phyloP scores from a whole-genome alignment of 2,888 invertebrate genomes.

The Petrolisthes manimaculis region DNA sequence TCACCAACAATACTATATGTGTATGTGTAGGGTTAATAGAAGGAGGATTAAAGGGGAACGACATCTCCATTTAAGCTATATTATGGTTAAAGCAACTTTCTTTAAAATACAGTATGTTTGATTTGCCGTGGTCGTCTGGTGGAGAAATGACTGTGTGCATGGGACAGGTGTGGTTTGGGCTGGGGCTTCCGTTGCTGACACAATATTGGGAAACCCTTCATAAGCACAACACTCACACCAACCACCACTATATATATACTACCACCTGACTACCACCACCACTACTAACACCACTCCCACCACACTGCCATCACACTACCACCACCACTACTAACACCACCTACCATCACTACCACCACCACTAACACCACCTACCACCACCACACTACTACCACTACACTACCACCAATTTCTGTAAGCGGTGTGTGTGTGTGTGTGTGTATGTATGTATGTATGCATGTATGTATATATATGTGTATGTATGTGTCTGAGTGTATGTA shows the following conservation, averaged over 20 bases:
- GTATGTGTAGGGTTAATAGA: too few species aligned
- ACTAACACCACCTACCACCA: not conserved
- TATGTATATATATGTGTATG: not conserved
- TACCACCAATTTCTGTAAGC: not conserved
- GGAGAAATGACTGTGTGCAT: too few species aligned
- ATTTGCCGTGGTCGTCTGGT: too few species aligned
- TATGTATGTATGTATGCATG: slow-evolving; percentile 5
- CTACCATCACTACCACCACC: not conserved
- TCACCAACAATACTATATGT: too few species aligned
- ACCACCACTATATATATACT: not conserved
- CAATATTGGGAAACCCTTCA: not conserved
- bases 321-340: slow-evolving; percentile 20
- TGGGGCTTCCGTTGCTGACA: not conserved
- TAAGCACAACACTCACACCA: not conserved
- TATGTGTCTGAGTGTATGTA: not conserved
- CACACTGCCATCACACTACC: not conserved
- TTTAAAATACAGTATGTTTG: too few species aligned
- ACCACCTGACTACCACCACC: not conserved
- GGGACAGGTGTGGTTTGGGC: too few species aligned
- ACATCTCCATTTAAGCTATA: too few species aligned
- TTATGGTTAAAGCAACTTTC: too few species aligned
- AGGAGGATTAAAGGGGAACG: too few species aligned
- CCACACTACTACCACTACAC: not conserved
- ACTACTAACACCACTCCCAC: not conserved
- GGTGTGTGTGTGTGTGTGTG: not conserved